Evolutionary conservation across 2,888 invertebrate species (phyloP), one percentile per base, ranked within the genome.

Genomic region (Cheilosia pagana): DNA sequence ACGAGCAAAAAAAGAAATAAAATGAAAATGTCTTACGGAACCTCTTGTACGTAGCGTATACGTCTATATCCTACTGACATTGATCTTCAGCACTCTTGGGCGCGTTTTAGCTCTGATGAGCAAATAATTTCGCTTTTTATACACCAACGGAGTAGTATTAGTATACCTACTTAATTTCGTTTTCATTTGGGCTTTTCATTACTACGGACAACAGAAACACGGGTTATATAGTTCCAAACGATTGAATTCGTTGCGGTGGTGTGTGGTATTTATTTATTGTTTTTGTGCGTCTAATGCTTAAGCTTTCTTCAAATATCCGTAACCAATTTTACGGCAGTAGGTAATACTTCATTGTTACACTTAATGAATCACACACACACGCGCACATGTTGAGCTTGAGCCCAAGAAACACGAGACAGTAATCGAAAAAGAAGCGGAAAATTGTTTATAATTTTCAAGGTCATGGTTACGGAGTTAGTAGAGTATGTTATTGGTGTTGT

Each of bases 101-200:
- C 55, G 19, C 10, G 41, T 16, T 41, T 62, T 72, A 45, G 81
- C 75, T 81, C 79, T 75, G 85, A 85, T 81, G 85, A 85, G 85
- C 85, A 85, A 81, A 85, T 85, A 76, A 81, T 85, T 81, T 85
- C 85, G 75, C 65, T 79, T 74, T 76, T 82, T 77, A 57, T 75
- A 65, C 43, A 77, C 14, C 55, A 52, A 55, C 48, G 50, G 55
- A 72, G 19, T 12, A 28, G 35, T 35, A 1, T n/a, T n/a, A n/a
- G n/a, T n/a, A n/a, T n/a, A n/a, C n/a, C n/a, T 35, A 35, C n/a
- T 74, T 63, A 75, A 83, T 83, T 75, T 79, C 79, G 50, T 67
- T 81, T 79, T 85, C 79, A 71, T 85, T 85, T 82, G 16, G 59
- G 67, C 28, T 71, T 41, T 53, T 60, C 52, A 62, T 63, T 45